These are phyloP conservation scores for Dryobates pubescens DNA, from an alignment of 2,797 vertebrate genomes.

Conservation along the genomic window DNA sequence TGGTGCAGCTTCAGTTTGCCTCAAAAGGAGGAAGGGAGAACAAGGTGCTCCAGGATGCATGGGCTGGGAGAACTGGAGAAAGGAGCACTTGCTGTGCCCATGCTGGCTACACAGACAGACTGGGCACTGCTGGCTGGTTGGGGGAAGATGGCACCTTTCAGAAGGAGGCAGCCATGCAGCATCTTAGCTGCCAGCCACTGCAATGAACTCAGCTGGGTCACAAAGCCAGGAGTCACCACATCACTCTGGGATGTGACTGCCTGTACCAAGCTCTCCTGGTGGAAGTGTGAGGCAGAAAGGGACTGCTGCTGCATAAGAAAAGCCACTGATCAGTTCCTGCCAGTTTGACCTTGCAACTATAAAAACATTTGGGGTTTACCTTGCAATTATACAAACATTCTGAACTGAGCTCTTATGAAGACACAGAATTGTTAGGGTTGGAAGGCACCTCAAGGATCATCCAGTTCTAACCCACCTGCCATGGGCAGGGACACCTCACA, in stretches of 20 bases:
- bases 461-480: too few relatives aligned
- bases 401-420: too few relatives aligned
- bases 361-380: background rate
- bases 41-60: background rate
- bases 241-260: background rate
- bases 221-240: background rate
- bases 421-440: too few relatives aligned
- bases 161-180: background rate
- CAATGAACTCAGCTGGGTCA: background rate
- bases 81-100: background rate
- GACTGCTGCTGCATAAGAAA: background rate
- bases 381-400: background rate
- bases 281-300: background rate
- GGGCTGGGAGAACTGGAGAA: background rate
- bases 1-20: background rate
- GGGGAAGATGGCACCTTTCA: background rate
- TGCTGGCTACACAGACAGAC: background rate
- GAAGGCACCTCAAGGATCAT: too few relatives aligned
- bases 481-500: too few relatives aligned
- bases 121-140: background rate
- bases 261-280: background rate
- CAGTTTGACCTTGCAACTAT: background rate
- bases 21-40: background rate
- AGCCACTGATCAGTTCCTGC: background rate
- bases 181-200: background rate